Evolutionary conservation across 1,140 invertebrate genomes (phyloP), one percentile per base, ranked within the genome.

Genomic region (Zophobas morio): DNA sequence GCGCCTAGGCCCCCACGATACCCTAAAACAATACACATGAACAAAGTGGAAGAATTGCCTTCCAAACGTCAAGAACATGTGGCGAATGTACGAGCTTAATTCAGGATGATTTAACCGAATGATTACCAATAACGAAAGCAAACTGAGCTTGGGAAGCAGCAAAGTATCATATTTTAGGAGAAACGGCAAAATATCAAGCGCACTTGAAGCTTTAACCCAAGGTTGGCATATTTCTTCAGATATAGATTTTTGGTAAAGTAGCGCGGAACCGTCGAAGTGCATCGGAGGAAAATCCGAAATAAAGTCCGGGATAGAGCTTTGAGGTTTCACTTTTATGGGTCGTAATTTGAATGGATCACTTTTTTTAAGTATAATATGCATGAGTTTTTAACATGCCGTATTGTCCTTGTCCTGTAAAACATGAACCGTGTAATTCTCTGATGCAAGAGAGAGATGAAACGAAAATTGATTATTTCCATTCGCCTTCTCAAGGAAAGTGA

Each of bases 1-100:
- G 79, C 85, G 82, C 85, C 84, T 86, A 86, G 84, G 86, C 85
- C 85, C 84, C 85, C 85, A 85, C 83, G 85, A 86, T 86, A 86
- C 85, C 85, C 85, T 86, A 79, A 57, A 86, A 85, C 40, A 8
- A 66, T n/a, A 1, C 6, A 42, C 42, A 33, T 36, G n/a, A 42
- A 66, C 37, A 42, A 66, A 51, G 2, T 2, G 2, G 2, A 2
- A 2, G 2, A 4, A 20, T 51, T 51, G 20, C 40, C 33, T 66
- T 66, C 36, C 56, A 20, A 20, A 20, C 20, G 20, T 20, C 20
- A 20, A 20, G 20, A 20, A 20, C 20, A 20, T 20, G 20, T 20
- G 20, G 20, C 20, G 20, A 20, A 20, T 20, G 20, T 20, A 20
- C 20, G 20, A 20, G 20, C 20, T 20, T 20, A 20, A 20, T 20